phyloP scores from a whole-genome alignment of 2,113 vertebrate genomes.

The Puntigrus tetrazona region DNA sequence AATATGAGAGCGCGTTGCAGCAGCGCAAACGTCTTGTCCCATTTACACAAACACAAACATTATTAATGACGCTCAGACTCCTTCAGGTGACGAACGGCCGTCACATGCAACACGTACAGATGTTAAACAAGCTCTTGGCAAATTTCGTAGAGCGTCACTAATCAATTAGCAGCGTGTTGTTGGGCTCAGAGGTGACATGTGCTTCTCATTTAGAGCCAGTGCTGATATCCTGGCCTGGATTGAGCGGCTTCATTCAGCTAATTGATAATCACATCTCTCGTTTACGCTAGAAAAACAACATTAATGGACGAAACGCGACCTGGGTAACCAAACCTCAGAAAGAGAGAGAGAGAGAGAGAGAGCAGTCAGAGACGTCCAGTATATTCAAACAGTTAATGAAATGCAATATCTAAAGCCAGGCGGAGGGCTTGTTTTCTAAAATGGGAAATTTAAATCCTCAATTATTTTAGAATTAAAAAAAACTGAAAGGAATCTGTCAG shows the following conservation, averaged over 20 bases:
- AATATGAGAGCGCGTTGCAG: conserved; percentile 1
- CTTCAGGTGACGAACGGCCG: background rate
- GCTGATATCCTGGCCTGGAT: conserved; percentile 48
- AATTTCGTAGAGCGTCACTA: conserved; percentile 47
- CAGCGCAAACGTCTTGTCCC: conserved; percentile 17
- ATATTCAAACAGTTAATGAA: conserved; percentile 17
- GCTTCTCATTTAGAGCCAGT: conserved; percentile 50
- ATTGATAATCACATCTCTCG: conserved; percentile 54
- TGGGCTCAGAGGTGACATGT: conserved; percentile 50
- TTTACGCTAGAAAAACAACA: conserved; percentile 47
- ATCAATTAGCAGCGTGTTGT: conserved; percentile 53
- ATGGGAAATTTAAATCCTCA: conserved; percentile 2
- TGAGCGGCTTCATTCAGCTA: conserved; percentile 44
- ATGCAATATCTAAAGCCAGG: conserved; percentile 23
- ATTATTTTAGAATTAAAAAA: background rate
- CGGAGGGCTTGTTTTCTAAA: background rate
- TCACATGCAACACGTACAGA: conserved; percentile 34
- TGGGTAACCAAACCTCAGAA: background rate
- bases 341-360: background rate
- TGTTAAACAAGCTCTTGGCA: conserved; percentile 37
- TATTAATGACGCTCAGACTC: background rate
- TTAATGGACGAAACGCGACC: conserved; percentile 31
- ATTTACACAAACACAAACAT: conserved; percentile 9
- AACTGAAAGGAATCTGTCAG: background rate
- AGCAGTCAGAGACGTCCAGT: background rate